A percentile compares a stretch with the other conserved stretches of the same genome.
Conservation (phyloP, 2,888 invertebrate species). For the Heliconius cydno region DNA sequence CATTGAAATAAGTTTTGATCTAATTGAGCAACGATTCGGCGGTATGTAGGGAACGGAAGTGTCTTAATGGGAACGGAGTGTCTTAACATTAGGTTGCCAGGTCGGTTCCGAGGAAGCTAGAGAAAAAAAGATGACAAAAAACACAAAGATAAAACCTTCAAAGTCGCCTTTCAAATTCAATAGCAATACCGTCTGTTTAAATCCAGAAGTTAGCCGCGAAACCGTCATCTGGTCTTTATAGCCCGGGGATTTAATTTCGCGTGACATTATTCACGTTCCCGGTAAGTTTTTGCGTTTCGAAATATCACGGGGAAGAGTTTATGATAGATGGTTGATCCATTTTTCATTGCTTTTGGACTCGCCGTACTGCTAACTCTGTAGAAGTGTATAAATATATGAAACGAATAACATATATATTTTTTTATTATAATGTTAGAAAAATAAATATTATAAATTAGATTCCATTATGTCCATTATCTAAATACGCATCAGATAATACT, state of each 20-base stretch:
- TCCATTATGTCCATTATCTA: too few species aligned
- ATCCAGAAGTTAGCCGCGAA: slow-evolving; percentile 49
- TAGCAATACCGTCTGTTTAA: slow-evolving; percentile 42
- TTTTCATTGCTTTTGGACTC: slow-evolving; percentile 65
- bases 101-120: too few species aligned
- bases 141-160: slow-evolving; percentile 24
- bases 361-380: slow-evolving; percentile 34
- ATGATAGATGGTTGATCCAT: slow-evolving; percentile 78
- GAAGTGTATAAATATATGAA: neutral
- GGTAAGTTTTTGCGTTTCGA: slow-evolving; percentile 72
- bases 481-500: too few species aligned
- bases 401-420: neutral
- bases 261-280: slow-evolving; percentile 76
- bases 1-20: too few species aligned
- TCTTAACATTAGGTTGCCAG: too few species aligned
- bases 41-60: too few species aligned
- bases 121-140: too few species aligned
- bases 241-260: slow-evolving; percentile 77
- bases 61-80: too few species aligned
- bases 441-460: too few species aligned
- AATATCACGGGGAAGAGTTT: slow-evolving; percentile 66
- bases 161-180: slow-evolving; percentile 43
- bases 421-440: neutral
- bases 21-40: too few species aligned
- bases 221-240: slow-evolving; percentile 79